Base-by-base conservation (phyloP, 2,888 invertebrate genomes). In the Merodon equestris region DNA sequence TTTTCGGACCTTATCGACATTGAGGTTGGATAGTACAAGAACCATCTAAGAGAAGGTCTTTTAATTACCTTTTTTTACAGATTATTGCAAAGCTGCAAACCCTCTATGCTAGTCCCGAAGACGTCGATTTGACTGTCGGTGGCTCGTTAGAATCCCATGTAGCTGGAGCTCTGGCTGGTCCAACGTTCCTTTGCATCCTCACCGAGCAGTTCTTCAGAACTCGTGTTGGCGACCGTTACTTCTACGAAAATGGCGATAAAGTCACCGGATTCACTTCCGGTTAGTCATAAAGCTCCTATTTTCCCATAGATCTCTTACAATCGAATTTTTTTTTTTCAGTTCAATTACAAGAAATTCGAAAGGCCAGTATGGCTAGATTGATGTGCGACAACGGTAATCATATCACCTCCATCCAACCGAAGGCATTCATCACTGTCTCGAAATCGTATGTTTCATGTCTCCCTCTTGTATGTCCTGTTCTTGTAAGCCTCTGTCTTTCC, bases 121-220 rank as follows among this genome's bases (percentile, higher is more conserved):
- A 97, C 87, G 94, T 97, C 1, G 97, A 97, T 83, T 87, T 97
- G 66, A 95, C 95, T 12, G 94, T 96, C 7, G 97, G 94, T 0
- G 97, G 94, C 0, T 92, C 96, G 0, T 86, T 96, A 57, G 97
- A 97, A 88, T 88, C 89, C 0, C 93, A 93, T 70, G 93, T 96
- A 0, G 92, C 92, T 0, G 96, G 94, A 0, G 93, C 96, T 0
- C 90, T 94, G 51, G 91, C 94, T 0, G 97, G 97, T 0, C 97
- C 97, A 0, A 96, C 97, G 0, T 96, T 94, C 91, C 91, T 96
- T 1, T 97, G 97, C 86, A 94, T 97, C 82, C 89, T 97, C 3
- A 94, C 94, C 0, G 95, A 95, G 85, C 97, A 97, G 89, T 97
- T 97, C 90, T 94, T 93, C 86, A 91, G 95, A 81, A 94, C 96